phyloP scores from a whole-genome alignment of 2,113 vertebrate genomes.

The Gobiocypris rarus region DNA sequence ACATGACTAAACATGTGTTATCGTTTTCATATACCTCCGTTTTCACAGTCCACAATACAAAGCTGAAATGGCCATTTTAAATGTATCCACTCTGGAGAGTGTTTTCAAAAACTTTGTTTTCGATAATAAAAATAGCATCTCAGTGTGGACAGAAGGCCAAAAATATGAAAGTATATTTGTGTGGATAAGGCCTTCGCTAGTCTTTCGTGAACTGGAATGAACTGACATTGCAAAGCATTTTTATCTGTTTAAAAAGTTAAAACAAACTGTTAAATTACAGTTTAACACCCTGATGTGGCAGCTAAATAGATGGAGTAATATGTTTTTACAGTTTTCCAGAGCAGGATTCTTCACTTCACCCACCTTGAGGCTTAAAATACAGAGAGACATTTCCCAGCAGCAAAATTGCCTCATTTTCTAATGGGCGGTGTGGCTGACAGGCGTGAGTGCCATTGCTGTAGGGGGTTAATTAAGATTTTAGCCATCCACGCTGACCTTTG shows the following conservation, averaged over 20 bases:
- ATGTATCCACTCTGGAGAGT: too few relatives aligned
- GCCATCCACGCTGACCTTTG: constrained; percentile 66
- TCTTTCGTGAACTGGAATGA: neutral
- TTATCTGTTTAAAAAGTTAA: neutral
- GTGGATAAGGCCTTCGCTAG: too few relatives aligned
- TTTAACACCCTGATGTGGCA: neutral
- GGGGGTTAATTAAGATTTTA: constrained; percentile 63
- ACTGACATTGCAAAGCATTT: neutral
- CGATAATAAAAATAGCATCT: too few relatives aligned
- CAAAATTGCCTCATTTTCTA: constrained; percentile 40
- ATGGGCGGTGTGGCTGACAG: constrained; percentile 43
- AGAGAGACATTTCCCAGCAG: constrained; percentile 40
- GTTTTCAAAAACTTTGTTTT: too few relatives aligned
- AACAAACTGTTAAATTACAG: neutral
- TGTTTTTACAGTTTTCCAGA: constrained; percentile 31
- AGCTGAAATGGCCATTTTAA: too few relatives aligned
- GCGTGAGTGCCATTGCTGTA: constrained; percentile 55
- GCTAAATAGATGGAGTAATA: neutral
- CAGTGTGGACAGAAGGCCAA: too few relatives aligned
- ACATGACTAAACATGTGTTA: too few relatives aligned
- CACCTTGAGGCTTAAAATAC: constrained; percentile 24
- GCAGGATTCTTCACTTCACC: constrained; percentile 38
- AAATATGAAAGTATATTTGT: too few relatives aligned
- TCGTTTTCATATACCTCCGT: too few relatives aligned
- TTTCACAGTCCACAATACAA: too few relatives aligned